Percentiles rank a stretch among this genome's conserved stretches.
Evolutionary conservation across 2,797 vertebrate genomes (phyloP).

Genomic region (Melanotaenia pygmaea): DNA sequence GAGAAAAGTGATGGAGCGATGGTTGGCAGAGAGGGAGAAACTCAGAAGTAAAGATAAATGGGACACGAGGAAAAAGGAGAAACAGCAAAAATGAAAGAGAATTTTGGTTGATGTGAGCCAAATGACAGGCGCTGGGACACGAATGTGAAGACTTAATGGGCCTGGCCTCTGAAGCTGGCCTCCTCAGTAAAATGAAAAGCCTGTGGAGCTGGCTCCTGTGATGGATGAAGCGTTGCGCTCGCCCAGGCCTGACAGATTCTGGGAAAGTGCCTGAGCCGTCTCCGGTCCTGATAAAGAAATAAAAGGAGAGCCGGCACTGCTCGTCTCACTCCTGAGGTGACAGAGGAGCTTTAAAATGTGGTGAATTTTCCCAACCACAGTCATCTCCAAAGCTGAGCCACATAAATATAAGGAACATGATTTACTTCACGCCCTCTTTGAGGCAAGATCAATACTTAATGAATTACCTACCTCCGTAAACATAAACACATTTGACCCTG

Average conservation of each 20-base stretch:
- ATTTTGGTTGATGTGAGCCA: constrained; percentile 69
- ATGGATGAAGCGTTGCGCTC: constrained; percentile 81
- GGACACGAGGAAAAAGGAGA: constrained; percentile 53
- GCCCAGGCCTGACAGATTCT: constrained; percentile 78
- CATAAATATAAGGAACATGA: constrained; percentile 13
- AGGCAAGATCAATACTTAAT: constrained; percentile 34
- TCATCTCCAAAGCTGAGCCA: constrained; percentile 48
- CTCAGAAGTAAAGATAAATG: constrained; percentile 74
- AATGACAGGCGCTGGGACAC: constrained; percentile 81
- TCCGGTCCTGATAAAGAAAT: constrained; percentile 80
- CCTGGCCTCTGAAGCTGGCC: constrained; percentile 77
- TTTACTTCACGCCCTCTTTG: constrained; percentile 13
- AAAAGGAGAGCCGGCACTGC: constrained; percentile 58
- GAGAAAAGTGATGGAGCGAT: constrained; percentile 66
- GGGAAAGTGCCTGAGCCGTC: constrained; percentile 75
- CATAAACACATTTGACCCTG: not conserved
- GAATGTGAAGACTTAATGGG: constrained; percentile 81
- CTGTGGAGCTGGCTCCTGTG: constrained; percentile 74
- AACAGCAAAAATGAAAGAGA: constrained; percentile 63
- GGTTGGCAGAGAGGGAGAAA: constrained; percentile 46
- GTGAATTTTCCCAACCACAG: constrained; percentile 40
- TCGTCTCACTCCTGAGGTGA: constrained; percentile 61
- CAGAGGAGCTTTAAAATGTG: constrained; percentile 55
- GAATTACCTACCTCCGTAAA: constrained; percentile 29
- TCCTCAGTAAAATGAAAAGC: constrained; percentile 78